Conservation (phyloP, 2,113 vertebrate genomes). For the Cairina moschata region DNA sequence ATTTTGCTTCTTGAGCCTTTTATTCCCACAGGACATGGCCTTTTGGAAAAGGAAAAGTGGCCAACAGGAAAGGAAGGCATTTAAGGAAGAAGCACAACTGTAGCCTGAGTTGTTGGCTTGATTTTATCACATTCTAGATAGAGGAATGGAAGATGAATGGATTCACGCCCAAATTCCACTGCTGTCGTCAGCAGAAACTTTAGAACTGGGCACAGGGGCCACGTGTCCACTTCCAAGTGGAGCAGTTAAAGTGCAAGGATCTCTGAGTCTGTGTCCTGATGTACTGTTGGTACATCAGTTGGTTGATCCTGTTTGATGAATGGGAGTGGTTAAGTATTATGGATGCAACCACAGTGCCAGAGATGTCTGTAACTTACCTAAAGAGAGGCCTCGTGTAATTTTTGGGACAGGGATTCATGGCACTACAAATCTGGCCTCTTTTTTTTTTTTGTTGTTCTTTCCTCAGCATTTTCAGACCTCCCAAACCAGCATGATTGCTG, state of each 20-base stretch:
- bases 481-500: accelerated
- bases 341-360: not conserved
- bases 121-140: not conserved
- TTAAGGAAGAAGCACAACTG: not conserved
- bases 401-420: not conserved
- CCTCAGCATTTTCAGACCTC: not conserved
- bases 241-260: not conserved
- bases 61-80: not conserved
- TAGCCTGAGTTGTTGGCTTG: not conserved
- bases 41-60: not conserved
- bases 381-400: not conserved
- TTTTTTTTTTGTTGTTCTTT: not conserved
- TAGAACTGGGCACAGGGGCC: not conserved
- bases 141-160: constrained; percentile 5
- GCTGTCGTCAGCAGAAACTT: constrained; percentile 29
- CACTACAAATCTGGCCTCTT: not conserved
- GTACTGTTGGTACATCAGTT: not conserved
- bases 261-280: not conserved
- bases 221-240: not conserved
- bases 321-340: not conserved
- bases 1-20: not conserved
- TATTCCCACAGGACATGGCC: not conserved
- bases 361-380: not conserved
- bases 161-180: constrained; percentile 38
- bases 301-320: not conserved